Evolutionary conservation across 53 echinoderm and acorn worm genomes (phyloP).

Genomic region (Patiria pectinifera): DNA sequence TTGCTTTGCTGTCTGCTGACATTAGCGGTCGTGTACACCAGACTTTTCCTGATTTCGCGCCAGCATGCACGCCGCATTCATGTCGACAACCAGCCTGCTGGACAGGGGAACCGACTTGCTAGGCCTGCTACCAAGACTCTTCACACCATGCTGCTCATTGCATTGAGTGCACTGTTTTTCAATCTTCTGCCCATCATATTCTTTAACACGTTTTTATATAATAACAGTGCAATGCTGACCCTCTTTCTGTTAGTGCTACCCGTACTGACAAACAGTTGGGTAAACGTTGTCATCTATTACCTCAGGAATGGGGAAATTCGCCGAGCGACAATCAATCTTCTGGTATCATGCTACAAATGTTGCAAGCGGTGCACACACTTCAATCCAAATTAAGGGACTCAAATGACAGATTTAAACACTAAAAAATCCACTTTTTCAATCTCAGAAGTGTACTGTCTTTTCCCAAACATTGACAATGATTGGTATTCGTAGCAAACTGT

Average conservation of each 20-base stretch:
- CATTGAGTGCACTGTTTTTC: background rate
- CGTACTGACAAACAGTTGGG: slow-evolving; percentile 35
- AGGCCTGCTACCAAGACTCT: background rate
- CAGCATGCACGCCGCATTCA: too few relatives aligned
- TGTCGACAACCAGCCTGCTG: background rate
- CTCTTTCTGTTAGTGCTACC: background rate
- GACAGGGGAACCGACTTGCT: background rate
- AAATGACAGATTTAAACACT: too few relatives aligned
- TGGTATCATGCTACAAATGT: slow-evolving; percentile 5
- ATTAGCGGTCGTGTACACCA: too few relatives aligned
- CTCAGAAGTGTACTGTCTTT: too few relatives aligned
- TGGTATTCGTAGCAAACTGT: too few relatives aligned
- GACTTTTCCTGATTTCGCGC: too few relatives aligned
- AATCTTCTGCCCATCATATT: background rate
- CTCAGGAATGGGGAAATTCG: slow-evolving; percentile 12
- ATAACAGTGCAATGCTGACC: background rate
- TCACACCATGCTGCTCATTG: background rate
- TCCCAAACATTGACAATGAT: too few relatives aligned
- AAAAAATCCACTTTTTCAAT: too few relatives aligned
- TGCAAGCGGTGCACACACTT: background rate
- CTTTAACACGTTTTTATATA: background rate
- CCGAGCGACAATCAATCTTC: background rate
- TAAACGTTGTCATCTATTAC: slow-evolving; percentile 44
- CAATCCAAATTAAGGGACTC: background rate
- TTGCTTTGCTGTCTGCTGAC: too few relatives aligned